Conservation (phyloP, 2,113 vertebrate species). For the Chaetura pelagica region DNA sequence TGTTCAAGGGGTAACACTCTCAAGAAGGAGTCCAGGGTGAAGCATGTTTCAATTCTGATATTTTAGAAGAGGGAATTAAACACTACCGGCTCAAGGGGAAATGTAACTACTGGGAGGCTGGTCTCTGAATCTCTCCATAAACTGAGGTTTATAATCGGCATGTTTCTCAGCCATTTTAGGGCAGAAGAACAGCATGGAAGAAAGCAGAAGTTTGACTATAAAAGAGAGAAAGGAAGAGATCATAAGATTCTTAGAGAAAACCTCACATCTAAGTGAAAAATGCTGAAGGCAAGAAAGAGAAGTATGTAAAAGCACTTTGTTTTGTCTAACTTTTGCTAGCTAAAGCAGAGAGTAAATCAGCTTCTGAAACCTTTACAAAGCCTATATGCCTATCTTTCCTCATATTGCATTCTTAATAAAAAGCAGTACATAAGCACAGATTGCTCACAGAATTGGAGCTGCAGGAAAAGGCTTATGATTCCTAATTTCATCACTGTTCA, state of each 20-base stretch:
- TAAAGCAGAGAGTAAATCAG: background rate
- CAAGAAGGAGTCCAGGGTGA: background rate
- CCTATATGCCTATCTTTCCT: background rate
- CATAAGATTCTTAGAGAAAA: background rate
- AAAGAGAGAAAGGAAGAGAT: background rate
- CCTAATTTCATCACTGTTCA: background rate
- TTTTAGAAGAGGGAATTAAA: background rate
- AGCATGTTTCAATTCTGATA: background rate
- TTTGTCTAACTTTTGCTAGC: background rate
- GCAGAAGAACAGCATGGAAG: background rate
- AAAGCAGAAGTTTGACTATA: background rate
- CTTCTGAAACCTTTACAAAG: background rate
- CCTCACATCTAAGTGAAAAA: background rate
- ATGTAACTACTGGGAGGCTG: background rate
- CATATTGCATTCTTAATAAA: background rate
- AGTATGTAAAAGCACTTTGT: background rate
- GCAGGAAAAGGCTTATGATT: background rate
- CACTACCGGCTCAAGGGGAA: background rate
- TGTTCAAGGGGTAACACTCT: background rate
- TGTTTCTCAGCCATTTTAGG: background rate
- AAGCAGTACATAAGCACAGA: background rate
- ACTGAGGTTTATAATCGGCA: background rate
- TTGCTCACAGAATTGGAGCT: background rate
- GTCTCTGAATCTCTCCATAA: background rate
- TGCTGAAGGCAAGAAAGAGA: background rate